Percentiles rank a stretch among this genome's conserved stretches.
Evolutionary conservation across 2,113 vertebrate genomes (phyloP).

Genomic region (Nothobranchius furzeri): DNA sequence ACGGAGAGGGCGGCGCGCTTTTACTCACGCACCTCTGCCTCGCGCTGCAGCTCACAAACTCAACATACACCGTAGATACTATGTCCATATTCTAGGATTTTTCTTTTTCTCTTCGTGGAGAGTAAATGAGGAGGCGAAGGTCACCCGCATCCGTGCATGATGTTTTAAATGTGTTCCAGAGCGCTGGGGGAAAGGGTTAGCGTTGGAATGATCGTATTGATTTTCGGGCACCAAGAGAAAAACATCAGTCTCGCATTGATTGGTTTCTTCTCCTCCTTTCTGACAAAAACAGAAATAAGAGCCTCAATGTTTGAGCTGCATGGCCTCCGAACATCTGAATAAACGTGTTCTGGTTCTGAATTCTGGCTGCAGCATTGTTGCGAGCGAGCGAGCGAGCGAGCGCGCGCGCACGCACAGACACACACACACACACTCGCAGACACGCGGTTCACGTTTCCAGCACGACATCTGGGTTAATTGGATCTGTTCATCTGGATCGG

Average conservation of each 20-base stretch:
- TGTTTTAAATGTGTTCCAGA: conserved; percentile 21
- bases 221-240: conserved; percentile 3
- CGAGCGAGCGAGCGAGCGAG: background rate
- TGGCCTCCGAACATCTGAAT: background rate
- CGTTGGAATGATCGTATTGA: conserved; percentile 10
- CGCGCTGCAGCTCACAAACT: conserved; percentile 22
- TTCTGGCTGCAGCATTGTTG: conserved; percentile 10
- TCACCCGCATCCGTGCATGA: conserved; percentile 44
- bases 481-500: conserved; percentile 10
- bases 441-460: conserved; percentile 8
- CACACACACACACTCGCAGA: background rate
- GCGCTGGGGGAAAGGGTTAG: background rate
- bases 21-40: conserved; percentile 7
- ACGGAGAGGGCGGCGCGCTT: conserved; percentile 26
- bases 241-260: conserved; percentile 15
- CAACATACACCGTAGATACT: background rate
- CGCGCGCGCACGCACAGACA: background rate
- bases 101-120: background rate
- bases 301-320: background rate
- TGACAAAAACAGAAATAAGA: background rate
- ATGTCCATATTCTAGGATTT: background rate
- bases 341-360: background rate
- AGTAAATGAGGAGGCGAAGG: conserved; percentile 43
- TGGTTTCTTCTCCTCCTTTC: conserved; percentile 17
- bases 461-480: conserved; percentile 34